Evolutionary conservation across 2,888 invertebrate genomes (phyloP), one percentile per base, ranked within the genome.

Genomic region (Chelonus formosanus): DNA sequence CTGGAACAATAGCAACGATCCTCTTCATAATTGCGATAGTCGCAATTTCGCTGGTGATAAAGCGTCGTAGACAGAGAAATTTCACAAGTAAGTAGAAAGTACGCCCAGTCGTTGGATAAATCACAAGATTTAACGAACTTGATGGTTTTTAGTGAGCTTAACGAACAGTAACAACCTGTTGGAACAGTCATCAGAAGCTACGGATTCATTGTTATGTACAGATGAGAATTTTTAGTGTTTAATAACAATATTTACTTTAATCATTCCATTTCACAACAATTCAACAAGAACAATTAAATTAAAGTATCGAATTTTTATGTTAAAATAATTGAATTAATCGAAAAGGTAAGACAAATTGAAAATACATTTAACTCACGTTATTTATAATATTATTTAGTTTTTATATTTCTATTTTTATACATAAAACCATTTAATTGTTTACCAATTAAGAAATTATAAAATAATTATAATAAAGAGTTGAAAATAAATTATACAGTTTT

Each of bases 191-290:
- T 63, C 66, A 43, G 66, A 68, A 20, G 50, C 53, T 6, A 59
- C 58, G 45, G 69, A 71, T 55, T 67, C 69, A 20, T 62, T 69
- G 45, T 58, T 71, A 7, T 48, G 59, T 10, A 58, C n/a, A 1
- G 66, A 64, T 8, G 69, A 67, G 7, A 32, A 20, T 53, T 66
- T 69, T 31, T 57, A 57, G 35, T 8, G n/a, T 34, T n/a, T 34
- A 53, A 7, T 35, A 35, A n/a, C 8, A 8, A 3, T 8, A 47
- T 10, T 8, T 10, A 47, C 8, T 10, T 47, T 47, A 47, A 47
- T 47, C 4, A 47, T 10, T 47, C 8, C 4, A 52, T 52, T 52
- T 52, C 47, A 10, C 4, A 8, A 47, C 8, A 8, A 2, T 4
- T 47, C 47, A 47, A 47, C 6, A 47, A n/a, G 47, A 47, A 47